Evolutionary conservation across 1,140 invertebrate genomes (phyloP).

Genomic region (Sinella curviseta): DNA sequence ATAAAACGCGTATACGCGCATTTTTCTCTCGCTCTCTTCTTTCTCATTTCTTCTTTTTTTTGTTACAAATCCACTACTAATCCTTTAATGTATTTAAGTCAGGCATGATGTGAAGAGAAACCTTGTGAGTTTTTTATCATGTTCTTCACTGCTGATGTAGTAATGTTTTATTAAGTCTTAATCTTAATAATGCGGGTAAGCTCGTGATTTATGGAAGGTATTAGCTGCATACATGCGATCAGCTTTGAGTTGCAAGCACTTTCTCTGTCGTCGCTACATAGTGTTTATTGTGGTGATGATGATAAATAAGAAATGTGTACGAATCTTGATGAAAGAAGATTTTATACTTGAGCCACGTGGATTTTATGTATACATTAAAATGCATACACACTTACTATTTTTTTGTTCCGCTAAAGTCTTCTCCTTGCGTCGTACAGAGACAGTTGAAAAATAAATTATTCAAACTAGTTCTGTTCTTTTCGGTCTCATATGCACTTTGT

Average conservation of each 20-base stretch:
- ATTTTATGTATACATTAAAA: neutral
- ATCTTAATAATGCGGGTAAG: neutral
- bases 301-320: neutral
- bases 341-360: neutral
- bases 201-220: conserved; percentile 6
- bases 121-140: neutral
- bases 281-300: neutral
- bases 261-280: neutral
- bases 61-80: neutral
- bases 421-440: neutral
- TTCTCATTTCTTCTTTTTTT: neutral
- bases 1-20: neutral
- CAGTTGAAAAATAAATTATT: neutral
- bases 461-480: neutral
- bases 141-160: neutral
- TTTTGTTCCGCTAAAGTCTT: neutral
- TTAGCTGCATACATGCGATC: neutral
- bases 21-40: neutral
- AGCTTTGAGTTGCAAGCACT: neutral
- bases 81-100: neutral
- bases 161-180: neutral
- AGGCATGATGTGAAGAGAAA: neutral
- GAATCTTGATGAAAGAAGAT: neutral
- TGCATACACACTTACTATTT: neutral
- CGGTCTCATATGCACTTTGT: no score